Base-by-base conservation (phyloP, 2,113 vertebrate species). In the Excalfactoria chinensis region DNA sequence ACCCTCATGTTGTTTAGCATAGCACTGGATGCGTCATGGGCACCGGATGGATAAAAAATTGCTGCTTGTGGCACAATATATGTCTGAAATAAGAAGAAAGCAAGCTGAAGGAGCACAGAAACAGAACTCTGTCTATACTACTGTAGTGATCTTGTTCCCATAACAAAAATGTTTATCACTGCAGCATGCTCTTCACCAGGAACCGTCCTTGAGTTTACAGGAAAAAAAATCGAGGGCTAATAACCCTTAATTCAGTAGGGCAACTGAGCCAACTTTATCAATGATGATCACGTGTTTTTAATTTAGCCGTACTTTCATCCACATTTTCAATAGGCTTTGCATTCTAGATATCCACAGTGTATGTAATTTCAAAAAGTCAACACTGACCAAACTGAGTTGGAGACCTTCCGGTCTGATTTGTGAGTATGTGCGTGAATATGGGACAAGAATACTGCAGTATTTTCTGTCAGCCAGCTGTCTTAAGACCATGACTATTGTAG, bases 1-100 rank as follows among this genome's bases (percentile, higher is more conserved):
- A 99, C 98, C 41, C 99, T 97, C 99, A 99, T 99, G 87, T 99
- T 99, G 96, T 99, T 99, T 62, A 99, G 97, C 94, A 98, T 98
- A 79, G 98, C 98, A 56, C 97, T 98, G 87, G 98, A 98, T 4
- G 95, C 97, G 43, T 98, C 98, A 1, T 98, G 98, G 58, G 95
- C 93, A 80, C 98, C 98, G 1, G 96, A 94, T 3, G 98, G 92
- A 49, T 98, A 98, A 96, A 99, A 99, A 95, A 99, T 99, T 84
- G 99, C 99, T 9, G 99, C 99, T 79, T 98, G 98, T 14, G 99
- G 99, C 68, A 98, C 97, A 96, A 99, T 98, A 46, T 99, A 99
- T 86, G 98, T 99, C 99, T 99, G 97, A 94, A 98, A 98, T 4
- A 91, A 81, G 41, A 92, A 95, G 70, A 53, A 90, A n/a, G 35